These are phyloP conservation scores for Notechis scutatus DNA, from an alignment of 2,113 vertebrate species.

Conservation along the genomic window DNA sequence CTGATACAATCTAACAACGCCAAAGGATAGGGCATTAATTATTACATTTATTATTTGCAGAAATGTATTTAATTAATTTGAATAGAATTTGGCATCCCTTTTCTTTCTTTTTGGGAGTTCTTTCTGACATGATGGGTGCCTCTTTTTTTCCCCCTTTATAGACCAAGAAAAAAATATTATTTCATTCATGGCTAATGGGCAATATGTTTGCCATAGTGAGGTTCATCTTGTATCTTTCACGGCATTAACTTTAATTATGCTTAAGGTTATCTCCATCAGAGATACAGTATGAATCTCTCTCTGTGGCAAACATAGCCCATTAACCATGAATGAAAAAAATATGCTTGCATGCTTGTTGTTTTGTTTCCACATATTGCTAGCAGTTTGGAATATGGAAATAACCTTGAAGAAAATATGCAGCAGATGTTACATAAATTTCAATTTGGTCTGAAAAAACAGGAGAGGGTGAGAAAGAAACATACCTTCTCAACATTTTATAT, in stretches of 20 bases:
- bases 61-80: background rate
- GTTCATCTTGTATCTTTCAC: background rate
- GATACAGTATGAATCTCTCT: background rate
- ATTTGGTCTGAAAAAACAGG: background rate
- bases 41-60: background rate
- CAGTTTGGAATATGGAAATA: background rate
- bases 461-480: background rate
- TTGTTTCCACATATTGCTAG: background rate
- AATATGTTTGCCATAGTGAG: background rate
- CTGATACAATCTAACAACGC: constrained; percentile 23
- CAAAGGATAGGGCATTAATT: background rate
- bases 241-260: background rate
- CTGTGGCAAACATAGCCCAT: background rate
- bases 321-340: background rate
- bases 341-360: background rate
- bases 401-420: background rate
- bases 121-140: background rate
- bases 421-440: background rate
- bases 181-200: background rate
- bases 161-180: background rate
- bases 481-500: too few species aligned
- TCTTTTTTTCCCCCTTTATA: background rate
- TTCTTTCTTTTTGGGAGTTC: background rate
- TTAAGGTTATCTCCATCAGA: background rate
- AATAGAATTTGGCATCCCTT: background rate